phyloP scores from a whole-genome alignment of 2,113 vertebrate species.

The Engraulis encrasicolus region DNA sequence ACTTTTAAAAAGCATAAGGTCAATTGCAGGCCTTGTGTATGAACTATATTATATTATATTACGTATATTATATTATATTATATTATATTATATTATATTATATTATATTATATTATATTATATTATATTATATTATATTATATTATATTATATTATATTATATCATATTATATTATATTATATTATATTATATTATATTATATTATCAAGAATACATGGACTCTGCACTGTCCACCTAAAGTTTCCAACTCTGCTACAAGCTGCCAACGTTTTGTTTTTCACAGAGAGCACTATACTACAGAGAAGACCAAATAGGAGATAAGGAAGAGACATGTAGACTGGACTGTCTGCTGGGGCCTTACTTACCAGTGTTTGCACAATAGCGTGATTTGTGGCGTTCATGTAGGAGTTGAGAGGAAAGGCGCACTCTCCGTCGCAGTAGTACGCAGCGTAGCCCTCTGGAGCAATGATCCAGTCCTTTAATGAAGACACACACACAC shows the following conservation, averaged over 20 bases:
- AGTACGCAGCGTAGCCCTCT: slow-evolving; percentile 93
- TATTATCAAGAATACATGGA: background rate
- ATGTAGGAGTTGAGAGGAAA: slow-evolving; percentile 97
- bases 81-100: no score
- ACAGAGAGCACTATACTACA: no score
- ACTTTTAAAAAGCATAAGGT: no score
- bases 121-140: no score
- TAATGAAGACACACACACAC: slow-evolving; percentile 3
- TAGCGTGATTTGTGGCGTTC: slow-evolving; percentile 97
- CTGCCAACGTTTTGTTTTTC: background rate
- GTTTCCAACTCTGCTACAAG: background rate
- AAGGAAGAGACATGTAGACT: background rate
- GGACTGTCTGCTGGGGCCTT: background rate
- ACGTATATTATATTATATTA: no score
- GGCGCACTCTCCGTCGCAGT: slow-evolving; percentile 96
- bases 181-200: background rate
- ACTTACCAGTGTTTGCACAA: slow-evolving; percentile 97
- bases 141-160: no score
- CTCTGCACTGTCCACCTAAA: background rate
- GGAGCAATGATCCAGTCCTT: slow-evolving; percentile 99
- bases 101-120: no score
- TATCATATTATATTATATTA: background rate
- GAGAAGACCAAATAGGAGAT: no score
- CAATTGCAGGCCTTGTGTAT: no score
- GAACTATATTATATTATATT: no score